These are phyloP conservation scores for Antedon mediterranea DNA, from an alignment of 53 echinoderm and acorn worm genomes.

Conservation along the genomic window DNA sequence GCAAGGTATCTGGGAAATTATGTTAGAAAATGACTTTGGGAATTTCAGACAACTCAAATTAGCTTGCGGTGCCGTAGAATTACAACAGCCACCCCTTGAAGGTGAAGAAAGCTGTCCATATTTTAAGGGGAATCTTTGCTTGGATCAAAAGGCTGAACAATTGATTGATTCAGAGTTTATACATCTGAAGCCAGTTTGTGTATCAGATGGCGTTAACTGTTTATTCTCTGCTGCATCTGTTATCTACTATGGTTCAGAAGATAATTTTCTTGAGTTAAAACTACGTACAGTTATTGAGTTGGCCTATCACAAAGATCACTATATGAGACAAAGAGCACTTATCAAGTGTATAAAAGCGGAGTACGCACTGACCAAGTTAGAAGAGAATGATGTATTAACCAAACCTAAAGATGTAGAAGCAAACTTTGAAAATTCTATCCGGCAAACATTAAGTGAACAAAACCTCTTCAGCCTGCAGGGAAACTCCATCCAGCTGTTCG, in stretches of 20 bases:
- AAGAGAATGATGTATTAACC: background rate
- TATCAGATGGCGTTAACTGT: background rate
- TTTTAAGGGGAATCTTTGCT: too few relatives aligned
- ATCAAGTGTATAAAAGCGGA: background rate
- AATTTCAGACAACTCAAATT: too few relatives aligned
- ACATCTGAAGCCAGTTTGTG: background rate
- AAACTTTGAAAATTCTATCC: background rate
- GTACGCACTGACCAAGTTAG: background rate
- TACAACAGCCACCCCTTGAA: too few relatives aligned
- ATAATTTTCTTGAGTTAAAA: background rate
- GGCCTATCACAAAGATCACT: background rate
- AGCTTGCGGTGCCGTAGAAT: too few relatives aligned
- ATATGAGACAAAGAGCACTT: background rate
- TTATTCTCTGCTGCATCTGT: background rate
- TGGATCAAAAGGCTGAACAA: too few relatives aligned
- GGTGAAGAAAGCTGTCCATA: too few relatives aligned
- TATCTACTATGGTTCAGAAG: background rate
- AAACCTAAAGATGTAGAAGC: background rate
- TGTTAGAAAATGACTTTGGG: too few relatives aligned
- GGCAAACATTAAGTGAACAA: background rate
- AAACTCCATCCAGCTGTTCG: background rate
- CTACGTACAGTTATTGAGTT: background rate
- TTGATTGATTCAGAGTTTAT: too few relatives aligned
- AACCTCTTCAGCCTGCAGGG: background rate
- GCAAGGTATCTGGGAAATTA: too few relatives aligned